These are phyloP conservation scores for Eristalinus sepulchralis DNA, from an alignment of 2,888 invertebrate genomes.

Conservation along the genomic window DNA sequence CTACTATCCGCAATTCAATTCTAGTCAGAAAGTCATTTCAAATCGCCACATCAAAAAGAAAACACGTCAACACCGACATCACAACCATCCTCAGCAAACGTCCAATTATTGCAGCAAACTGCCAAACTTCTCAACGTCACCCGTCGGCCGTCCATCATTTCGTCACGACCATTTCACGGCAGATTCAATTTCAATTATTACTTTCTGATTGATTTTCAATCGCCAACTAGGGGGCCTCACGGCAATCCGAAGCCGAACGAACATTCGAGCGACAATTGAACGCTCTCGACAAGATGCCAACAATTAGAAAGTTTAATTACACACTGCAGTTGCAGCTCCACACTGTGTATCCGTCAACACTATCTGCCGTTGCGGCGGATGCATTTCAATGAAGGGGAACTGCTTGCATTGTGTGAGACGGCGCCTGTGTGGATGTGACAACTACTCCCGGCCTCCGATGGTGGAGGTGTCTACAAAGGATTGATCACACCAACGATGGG, in stretches of 20 bases:
- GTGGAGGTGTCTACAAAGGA: background rate
- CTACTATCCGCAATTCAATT: no score
- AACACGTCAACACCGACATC: slow-evolving; percentile 22
- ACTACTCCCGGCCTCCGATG: background rate
- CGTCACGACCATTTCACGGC: slow-evolving; percentile 67
- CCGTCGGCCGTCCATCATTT: slow-evolving; percentile 50
- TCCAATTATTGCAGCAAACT: slow-evolving; percentile 11
- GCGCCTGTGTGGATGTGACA: background rate
- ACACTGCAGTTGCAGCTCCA: slow-evolving; percentile 50
- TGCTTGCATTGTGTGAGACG: background rate
- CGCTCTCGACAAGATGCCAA: slow-evolving; percentile 20
- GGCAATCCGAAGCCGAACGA: slow-evolving; percentile 20
- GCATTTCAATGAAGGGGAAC: background rate
- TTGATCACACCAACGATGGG: background rate
- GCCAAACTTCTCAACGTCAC: slow-evolving; percentile 4
- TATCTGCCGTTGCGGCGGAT: slow-evolving; percentile 38
- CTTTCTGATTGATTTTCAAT: slow-evolving; percentile 61
- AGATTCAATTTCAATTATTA: slow-evolving; percentile 67
- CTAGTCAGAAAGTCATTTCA: slow-evolving; percentile 45
- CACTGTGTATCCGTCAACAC: slow-evolving; percentile 57
- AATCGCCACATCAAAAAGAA: background rate
- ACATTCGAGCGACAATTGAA: slow-evolving; percentile 21
- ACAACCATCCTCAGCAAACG: background rate
- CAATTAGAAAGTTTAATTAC: slow-evolving; percentile 71
- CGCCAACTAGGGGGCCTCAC: background rate